Percentiles rank a stretch among this genome's conserved stretches.
Evolutionary conservation across 2,797 vertebrate genomes (phyloP).

Genomic region (Trachurus trachurus): DNA sequence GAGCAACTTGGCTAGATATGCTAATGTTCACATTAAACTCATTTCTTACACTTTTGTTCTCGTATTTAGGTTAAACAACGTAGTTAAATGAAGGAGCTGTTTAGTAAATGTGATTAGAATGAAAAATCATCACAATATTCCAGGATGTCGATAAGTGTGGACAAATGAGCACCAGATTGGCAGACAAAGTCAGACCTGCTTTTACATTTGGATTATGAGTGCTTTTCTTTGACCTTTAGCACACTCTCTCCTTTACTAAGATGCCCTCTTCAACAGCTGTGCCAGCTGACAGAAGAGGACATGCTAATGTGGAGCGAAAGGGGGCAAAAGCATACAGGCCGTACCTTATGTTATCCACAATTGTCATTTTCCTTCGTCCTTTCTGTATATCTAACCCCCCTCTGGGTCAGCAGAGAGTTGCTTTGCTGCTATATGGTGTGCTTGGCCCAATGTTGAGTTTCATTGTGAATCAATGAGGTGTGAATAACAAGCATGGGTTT

Average conservation of each 20-base stretch:
- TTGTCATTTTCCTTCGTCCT: constrained; percentile 27
- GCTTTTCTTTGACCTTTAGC: constrained; percentile 12
- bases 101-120: too few species aligned
- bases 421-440: constrained; percentile 31
- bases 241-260: not conserved
- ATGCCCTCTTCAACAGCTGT: constrained; percentile 6
- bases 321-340: constrained; percentile 1
- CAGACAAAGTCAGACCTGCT: not conserved
- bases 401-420: constrained; percentile 14
- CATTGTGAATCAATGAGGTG: constrained; percentile 73
- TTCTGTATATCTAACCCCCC: constrained; percentile 32
- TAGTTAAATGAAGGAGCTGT: too few species aligned
- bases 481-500: constrained; percentile 65
- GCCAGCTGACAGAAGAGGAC: constrained; percentile 6
- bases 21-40: too few species aligned
- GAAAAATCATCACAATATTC: not conserved
- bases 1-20: too few species aligned
- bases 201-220: not conserved
- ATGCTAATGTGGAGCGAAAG: not conserved
- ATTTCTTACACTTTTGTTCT: too few species aligned
- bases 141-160: not conserved
- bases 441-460: constrained; percentile 40
- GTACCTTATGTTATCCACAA: constrained; percentile 28
- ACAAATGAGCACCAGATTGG: not conserved
- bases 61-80: too few species aligned